phyloP scores from a whole-genome alignment of 2,888 invertebrate species.

The Coenonympha arcania region DNA sequence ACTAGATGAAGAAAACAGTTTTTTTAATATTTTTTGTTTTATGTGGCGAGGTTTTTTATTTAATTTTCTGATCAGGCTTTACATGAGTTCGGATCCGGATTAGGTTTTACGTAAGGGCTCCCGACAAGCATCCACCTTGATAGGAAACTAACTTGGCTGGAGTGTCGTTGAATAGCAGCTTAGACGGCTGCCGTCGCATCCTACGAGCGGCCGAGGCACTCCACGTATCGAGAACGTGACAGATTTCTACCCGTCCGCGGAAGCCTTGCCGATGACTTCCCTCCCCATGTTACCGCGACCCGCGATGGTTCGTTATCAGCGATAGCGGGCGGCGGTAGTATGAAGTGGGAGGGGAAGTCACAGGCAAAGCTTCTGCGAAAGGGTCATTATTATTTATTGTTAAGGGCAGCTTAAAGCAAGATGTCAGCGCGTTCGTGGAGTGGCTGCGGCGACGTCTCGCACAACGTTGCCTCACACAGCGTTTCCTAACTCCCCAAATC shows the following conservation, averaged over 20 bases:
- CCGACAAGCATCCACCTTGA: not conserved
- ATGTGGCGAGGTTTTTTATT: too few species aligned
- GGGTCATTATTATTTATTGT: not conserved
- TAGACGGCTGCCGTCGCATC: slow-evolving; percentile 14
- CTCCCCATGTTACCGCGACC: too few species aligned
- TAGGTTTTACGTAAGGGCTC: not conserved
- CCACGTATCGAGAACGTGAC: too few species aligned
- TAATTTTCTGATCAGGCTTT: not conserved
- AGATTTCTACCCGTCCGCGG: too few species aligned
- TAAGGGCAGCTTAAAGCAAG: slow-evolving; percentile 2
- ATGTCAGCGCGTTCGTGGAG: slow-evolving; percentile 20
- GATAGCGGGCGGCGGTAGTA: too few species aligned
- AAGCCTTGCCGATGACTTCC: too few species aligned
- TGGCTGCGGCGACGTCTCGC: slow-evolving; percentile 44
- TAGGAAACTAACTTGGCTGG: slow-evolving; percentile 24
- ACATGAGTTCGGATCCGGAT: not conserved
- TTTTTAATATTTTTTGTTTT: too few species aligned
- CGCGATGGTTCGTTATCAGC: too few species aligned
- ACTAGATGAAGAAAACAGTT: too few species aligned
- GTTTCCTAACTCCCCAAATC: slow-evolving; percentile 43
- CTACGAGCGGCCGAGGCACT: slow-evolving; percentile 39
- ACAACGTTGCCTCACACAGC: slow-evolving; percentile 68
- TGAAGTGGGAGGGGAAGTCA: too few species aligned
- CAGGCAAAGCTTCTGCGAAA: too few species aligned
- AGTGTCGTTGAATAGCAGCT: slow-evolving; percentile 31